Conservation (phyloP, 1,140 invertebrate genomes). For the Drosophila truncata region DNA sequence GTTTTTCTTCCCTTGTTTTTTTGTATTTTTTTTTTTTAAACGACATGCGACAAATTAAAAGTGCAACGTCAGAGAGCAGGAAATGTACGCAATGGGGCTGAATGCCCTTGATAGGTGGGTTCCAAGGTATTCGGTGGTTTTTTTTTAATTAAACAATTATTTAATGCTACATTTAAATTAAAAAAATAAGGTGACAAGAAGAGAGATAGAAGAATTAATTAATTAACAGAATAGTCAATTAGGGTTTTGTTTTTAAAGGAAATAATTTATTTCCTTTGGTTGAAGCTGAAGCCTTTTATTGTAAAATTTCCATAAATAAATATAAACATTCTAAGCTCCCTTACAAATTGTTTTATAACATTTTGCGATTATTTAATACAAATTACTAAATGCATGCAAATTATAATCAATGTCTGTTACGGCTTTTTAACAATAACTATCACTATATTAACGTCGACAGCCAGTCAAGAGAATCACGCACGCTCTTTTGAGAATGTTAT, state of each 20-base stretch:
- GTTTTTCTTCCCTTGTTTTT: conserved; percentile 2
- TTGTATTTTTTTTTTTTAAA: conserved; percentile 18
- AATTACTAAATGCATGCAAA: conserved; percentile 15
- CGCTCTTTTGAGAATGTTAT: conserved; percentile 11
- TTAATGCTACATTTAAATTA: background rate
- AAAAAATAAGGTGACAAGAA: background rate
- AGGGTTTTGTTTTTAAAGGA: background rate
- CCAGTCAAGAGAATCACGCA: conserved; percentile 12
- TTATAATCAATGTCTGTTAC: conserved; percentile 14
- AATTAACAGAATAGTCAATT: background rate
- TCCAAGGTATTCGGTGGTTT: background rate
- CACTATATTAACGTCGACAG: conserved; percentile 12
- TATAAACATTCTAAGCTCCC: background rate
- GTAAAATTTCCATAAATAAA: background rate
- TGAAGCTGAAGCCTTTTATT: background rate
- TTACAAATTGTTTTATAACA: conserved; percentile 13
- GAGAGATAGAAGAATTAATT: background rate
- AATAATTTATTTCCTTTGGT: background rate
- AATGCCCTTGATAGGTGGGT: conserved; percentile 23
- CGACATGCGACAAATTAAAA: conserved; percentile 67
- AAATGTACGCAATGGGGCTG: conserved; percentile 23
- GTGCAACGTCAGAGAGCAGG: conserved; percentile 36
- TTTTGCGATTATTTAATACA: conserved; percentile 5
- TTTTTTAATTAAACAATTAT: background rate
- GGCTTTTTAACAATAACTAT: conserved; percentile 13